Conservation (phyloP, 2,113 vertebrate species). For the Pomatorhinus ruficollis region DNA sequence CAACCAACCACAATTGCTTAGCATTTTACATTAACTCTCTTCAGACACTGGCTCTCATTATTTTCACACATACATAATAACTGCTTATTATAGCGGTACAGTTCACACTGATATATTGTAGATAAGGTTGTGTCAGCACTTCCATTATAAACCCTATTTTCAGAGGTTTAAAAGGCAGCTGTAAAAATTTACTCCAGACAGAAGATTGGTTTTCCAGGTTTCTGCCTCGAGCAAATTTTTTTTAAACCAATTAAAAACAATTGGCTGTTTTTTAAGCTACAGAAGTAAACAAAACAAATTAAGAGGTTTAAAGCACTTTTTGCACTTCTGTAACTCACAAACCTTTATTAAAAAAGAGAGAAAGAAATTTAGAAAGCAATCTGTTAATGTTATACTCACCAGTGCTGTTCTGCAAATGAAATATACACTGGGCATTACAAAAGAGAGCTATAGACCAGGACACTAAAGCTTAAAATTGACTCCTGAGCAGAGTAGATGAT, state of each 20-base stretch:
- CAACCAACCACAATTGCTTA: constrained; percentile 98
- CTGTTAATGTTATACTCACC: neutral
- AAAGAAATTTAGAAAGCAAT: neutral
- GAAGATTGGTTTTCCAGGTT: constrained; percentile 77
- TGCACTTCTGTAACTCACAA: constrained; percentile 46
- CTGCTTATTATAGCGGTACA: constrained; percentile 83
- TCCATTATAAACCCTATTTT: constrained; percentile 78
- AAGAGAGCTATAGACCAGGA: neutral
- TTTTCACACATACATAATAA: constrained; percentile 93
- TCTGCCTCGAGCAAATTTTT: constrained; percentile 69
- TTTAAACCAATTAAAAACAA: constrained; percentile 70
- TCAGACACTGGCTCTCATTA: constrained; percentile 91
- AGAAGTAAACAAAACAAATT: constrained; percentile 71
- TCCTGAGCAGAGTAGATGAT: neutral
- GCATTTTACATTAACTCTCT: constrained; percentile 87
- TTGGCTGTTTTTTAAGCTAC: constrained; percentile 68
- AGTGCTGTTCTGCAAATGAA: neutral
- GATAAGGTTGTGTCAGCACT: constrained; percentile 82
- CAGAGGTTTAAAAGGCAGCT: constrained; percentile 78
- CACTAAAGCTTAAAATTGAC: neutral
- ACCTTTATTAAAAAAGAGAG: constrained; percentile 16
- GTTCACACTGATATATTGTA: constrained; percentile 73
- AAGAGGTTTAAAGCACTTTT: constrained; percentile 44
- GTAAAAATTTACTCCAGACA: constrained; percentile 81
- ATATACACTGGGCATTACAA: neutral